Evolutionary conservation across 2,888 invertebrate genomes (phyloP), one percentile per base, ranked within the genome.

Genomic region (Stenichneumon culpator): DNA sequence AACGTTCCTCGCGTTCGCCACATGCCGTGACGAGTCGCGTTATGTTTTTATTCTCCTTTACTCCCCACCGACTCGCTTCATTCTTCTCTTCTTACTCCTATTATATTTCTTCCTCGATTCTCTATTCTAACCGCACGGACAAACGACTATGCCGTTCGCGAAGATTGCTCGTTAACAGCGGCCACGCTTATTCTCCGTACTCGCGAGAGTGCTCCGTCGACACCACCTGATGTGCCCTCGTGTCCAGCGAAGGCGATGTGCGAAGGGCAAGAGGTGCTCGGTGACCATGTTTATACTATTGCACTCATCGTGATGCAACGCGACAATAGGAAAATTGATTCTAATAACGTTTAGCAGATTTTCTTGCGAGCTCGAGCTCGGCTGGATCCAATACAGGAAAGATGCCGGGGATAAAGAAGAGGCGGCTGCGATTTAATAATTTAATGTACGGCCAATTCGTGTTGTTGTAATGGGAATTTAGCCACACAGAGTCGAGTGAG

Each of bases 1-100:
- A 79, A 75, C 85, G 85, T 85, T 85, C 79, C 60, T 69, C 82
- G 60, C 85, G 86, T 86, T 86, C 80, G 86, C 86, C 86, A 86
- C 86, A 86, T 86, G 86, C 86, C 86, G 86, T 83, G 86, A 86
- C 86, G 86, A 86, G 86, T 86, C 74, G 83, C 80, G 83, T 85
- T 85, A 82, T 85, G 79, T 72, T 82, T 85, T 82, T 85, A 25
- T 63, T 63, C 32, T 47, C 47, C 68, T 65, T 39, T 44, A 5
- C 19, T 72, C 39, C 52, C 73, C 70, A n/a, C 25, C 74, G 50
- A 47, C 74, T 68, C 67, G 36, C 57, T 84, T 68, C 74, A 28
- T 75, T 75, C 79, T 83, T 69, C n/a, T 72, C 75, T 77, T 75
- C 72, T 75, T 80, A 57, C 80, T 69, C 47, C 68, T 57, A 68